These are phyloP conservation scores for Microplitis deprimator DNA, from an alignment of 2,888 invertebrate genomes.

Conservation along the genomic window DNA sequence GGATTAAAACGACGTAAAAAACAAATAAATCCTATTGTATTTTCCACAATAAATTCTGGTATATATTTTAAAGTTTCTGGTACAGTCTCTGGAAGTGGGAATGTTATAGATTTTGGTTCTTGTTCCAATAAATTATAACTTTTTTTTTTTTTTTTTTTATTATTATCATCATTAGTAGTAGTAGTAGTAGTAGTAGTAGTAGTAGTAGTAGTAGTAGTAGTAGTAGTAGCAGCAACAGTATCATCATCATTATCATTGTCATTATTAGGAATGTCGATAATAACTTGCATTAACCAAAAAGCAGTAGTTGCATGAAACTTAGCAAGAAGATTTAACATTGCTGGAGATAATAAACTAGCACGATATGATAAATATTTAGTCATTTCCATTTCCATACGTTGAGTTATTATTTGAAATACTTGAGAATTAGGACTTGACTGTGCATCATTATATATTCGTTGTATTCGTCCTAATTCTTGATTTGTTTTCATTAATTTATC, in stretches of 20 bases:
- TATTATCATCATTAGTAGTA: too few species aligned
- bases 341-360: constrained; percentile 84
- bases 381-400: constrained; percentile 78
- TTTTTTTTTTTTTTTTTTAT: constrained; percentile 9
- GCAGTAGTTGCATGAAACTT: constrained; percentile 87
- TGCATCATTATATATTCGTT: constrained; percentile 82
- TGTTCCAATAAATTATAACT: constrained; percentile 76
- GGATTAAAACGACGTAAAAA: constrained; percentile 80
- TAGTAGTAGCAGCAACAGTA: too few species aligned
- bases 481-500: constrained; percentile 71
- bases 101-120: constrained; percentile 73
- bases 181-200: too few species aligned
- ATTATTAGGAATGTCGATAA: constrained; percentile 65
- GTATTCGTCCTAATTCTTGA: constrained; percentile 80
- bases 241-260: constrained; percentile 59
- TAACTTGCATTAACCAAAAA: constrained; percentile 89
- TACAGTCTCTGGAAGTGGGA: constrained; percentile 78
- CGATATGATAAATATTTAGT: constrained; percentile 80
- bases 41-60: constrained; percentile 93
- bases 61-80: constrained; percentile 84
- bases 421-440: constrained; percentile 74
- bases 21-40: constrained; percentile 85
- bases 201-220: too few species aligned
- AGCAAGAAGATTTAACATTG: constrained; percentile 79
- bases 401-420: constrained; percentile 76